These are phyloP conservation scores for Paralvinella palmiformis DNA, from an alignment of 1,140 invertebrate species.

Conservation along the genomic window DNA sequence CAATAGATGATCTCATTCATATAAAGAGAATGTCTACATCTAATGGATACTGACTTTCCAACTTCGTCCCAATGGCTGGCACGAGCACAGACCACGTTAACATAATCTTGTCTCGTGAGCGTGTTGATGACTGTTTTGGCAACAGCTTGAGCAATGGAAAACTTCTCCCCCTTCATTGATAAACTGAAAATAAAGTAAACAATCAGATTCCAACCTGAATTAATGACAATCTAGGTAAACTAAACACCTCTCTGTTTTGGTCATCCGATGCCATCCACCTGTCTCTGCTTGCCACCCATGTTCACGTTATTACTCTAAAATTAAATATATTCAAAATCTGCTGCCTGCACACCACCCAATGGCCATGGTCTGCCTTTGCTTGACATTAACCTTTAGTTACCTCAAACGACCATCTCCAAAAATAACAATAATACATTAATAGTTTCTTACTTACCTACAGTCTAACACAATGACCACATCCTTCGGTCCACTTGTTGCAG, in stretches of 20 bases:
- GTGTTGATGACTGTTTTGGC: slow-evolving; percentile 52
- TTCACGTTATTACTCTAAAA: too few relatives aligned
- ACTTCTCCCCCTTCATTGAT: slow-evolving; percentile 49
- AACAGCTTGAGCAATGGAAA: slow-evolving; percentile 49
- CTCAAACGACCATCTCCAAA: neutral
- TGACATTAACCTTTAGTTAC: slow-evolving; percentile 14
- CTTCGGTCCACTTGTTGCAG: slow-evolving; percentile 52
- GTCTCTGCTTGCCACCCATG: too few relatives aligned
- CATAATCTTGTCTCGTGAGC: slow-evolving; percentile 51
- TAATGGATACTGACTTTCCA: slow-evolving; percentile 25
- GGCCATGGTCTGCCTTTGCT: too few relatives aligned
- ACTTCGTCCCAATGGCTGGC: slow-evolving; percentile 49
- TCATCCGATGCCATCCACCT: too few relatives aligned
- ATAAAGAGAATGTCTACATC: too few relatives aligned
- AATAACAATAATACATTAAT: neutral
- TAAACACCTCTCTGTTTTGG: too few relatives aligned
- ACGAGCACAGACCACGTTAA: slow-evolving; percentile 52
- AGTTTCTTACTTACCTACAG: slow-evolving; percentile 48
- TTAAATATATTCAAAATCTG: too few relatives aligned
- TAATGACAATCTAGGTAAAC: too few relatives aligned
- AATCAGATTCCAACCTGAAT: too few relatives aligned
- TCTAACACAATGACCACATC: slow-evolving; percentile 52
- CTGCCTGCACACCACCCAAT: too few relatives aligned
- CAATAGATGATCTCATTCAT: too few relatives aligned
- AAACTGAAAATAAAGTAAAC: slow-evolving; percentile 29